These are phyloP conservation scores for Cephalotes varians DNA, from an alignment of 2,888 invertebrate genomes.

Conservation along the genomic window DNA sequence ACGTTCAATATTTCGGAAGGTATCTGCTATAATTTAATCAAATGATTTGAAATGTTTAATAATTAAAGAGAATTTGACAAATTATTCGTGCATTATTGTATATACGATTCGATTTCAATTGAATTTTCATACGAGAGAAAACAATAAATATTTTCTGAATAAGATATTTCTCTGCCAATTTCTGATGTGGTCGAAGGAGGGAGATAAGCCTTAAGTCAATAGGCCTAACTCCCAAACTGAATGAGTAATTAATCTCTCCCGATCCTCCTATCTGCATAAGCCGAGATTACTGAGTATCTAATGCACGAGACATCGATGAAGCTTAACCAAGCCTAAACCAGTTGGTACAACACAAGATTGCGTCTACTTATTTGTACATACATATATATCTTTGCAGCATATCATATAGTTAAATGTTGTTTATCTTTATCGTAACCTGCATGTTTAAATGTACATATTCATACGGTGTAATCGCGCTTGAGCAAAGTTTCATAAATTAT, in stretches of 20 bases:
- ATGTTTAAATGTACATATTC: conserved; percentile 35
- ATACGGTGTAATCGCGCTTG: conserved; percentile 3
- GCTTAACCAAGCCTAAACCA: conserved; percentile 71
- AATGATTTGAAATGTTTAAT: neutral
- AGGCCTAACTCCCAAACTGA: conserved; percentile 74
- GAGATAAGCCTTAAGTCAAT: conserved; percentile 71
- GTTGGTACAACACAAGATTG: conserved; percentile 70
- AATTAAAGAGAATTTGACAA: neutral
- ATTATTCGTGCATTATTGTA: neutral
- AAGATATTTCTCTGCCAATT: conserved; percentile 8
- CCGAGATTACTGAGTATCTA: conserved; percentile 78
- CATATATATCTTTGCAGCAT: neutral
- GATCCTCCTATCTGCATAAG: conserved; percentile 81
- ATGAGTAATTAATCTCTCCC: conserved; percentile 81
- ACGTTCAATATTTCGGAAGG: neutral
- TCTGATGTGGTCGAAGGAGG: conserved; percentile 10
- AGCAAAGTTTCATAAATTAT: conserved; percentile 21
- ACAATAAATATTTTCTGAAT: neutral
- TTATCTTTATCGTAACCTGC: neutral
- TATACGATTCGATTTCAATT: neutral
- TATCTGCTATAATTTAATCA: neutral
- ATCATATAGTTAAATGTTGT: conserved; percentile 5
- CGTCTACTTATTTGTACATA: conserved; percentile 48
- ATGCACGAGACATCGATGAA: conserved; percentile 73
- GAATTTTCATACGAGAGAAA: neutral